These are phyloP conservation scores for Alentia gelatinosa DNA, from an alignment of 2,888 invertebrate genomes.

Conservation along the genomic window DNA sequence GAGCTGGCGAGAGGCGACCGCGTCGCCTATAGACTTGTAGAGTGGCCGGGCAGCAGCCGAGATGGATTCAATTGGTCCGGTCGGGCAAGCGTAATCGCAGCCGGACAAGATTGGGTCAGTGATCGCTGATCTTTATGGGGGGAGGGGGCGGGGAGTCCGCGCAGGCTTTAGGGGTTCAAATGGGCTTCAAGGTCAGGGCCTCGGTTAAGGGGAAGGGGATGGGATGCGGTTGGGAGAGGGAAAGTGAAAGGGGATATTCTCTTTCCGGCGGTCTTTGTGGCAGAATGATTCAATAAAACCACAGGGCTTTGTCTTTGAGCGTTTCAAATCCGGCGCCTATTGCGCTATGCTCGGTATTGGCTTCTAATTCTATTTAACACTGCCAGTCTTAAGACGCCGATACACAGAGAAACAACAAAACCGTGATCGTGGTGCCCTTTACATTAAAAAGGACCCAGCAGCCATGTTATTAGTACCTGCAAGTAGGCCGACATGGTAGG, in stretches of 20 bases:
- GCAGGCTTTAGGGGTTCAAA: neutral
- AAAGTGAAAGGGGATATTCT: neutral
- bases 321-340: neutral
- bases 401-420: no score
- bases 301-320: neutral
- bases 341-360: neutral
- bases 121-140: conserved; percentile 51
- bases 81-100: conserved; percentile 44
- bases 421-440: no score
- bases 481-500: no score
- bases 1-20: neutral
- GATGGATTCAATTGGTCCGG: conserved; percentile 48
- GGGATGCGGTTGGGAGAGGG: neutral
- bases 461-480: no score
- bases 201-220: conserved; percentile 18
- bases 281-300: conserved; percentile 34
- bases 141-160: neutral
- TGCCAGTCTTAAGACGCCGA: no score
- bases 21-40: conserved; percentile 41
- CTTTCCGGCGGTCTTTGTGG: conserved; percentile 12
- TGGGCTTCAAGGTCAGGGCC: conserved; percentile 16
- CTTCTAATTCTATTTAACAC: no score
- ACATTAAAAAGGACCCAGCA: no score
- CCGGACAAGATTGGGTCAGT: conserved; percentile 52
- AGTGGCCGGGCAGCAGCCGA: conserved; percentile 29